A percentile compares a stretch with the other conserved stretches of the same genome.
These are phyloP conservation scores for Aurelia sp. DNA, from an alignment of 30 jellyfish, hydroid and myxozoan genomes.

Conservation along the genomic window DNA sequence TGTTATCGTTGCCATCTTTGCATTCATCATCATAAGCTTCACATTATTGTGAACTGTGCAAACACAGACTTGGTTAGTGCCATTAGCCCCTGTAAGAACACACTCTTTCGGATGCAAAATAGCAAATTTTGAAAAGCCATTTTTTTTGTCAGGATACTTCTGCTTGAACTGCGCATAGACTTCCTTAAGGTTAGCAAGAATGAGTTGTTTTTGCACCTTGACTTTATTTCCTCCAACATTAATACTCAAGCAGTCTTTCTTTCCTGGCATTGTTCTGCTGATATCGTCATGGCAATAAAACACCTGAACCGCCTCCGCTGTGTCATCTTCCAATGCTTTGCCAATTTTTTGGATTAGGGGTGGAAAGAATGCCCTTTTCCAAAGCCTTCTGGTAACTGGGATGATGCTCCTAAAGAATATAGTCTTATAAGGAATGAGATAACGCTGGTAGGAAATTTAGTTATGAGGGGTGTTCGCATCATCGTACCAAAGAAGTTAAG, in stretches of 20 bases:
- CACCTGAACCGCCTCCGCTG: neutral
- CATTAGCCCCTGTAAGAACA: slow-evolving; percentile 35
- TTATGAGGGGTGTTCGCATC: too few relatives aligned
- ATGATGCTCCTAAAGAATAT: too few relatives aligned
- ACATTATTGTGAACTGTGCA: slow-evolving; percentile 52
- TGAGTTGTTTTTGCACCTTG: slow-evolving; percentile 19
- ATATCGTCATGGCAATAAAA: slow-evolving; percentile 15
- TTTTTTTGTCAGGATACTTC: neutral
- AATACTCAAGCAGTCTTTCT: slow-evolving; percentile 28
- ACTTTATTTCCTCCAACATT: slow-evolving; percentile 16
- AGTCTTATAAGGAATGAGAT: too few relatives aligned
- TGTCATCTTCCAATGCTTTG: slow-evolving; percentile 6
- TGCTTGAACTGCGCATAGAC: neutral
- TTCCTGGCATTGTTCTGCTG: slow-evolving; percentile 58
- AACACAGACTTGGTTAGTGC: slow-evolving; percentile 61
- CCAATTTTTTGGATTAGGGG: slow-evolving; percentile 44
- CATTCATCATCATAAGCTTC: slow-evolving; percentile 43
- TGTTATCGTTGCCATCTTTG: neutral
- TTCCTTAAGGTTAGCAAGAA: slow-evolving; percentile 6
- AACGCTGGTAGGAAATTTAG: too few relatives aligned
- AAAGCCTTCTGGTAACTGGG: too few relatives aligned
- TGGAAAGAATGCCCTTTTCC: slow-evolving; percentile 33
- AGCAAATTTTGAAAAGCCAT: slow-evolving; percentile 19
- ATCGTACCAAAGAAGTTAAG: too few relatives aligned
- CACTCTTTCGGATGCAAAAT: slow-evolving; percentile 48